Evolutionary conservation across 2,113 vertebrate genomes (phyloP).

Genomic region (Tor tambroides): DNA sequence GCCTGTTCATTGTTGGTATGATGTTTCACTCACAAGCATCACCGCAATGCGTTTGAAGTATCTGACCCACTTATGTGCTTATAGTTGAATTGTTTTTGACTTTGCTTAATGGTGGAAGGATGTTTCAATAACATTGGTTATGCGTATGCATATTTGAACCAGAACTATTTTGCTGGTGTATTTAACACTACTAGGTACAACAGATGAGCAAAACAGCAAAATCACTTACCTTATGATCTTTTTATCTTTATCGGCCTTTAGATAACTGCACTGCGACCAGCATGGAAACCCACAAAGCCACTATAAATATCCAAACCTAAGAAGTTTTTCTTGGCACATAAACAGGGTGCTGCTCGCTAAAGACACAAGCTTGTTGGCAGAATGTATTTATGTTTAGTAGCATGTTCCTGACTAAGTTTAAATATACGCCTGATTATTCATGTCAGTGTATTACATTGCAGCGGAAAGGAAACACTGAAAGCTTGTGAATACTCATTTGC

Average conservation of each 20-base stretch:
- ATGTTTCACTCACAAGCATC: conserved; percentile 45
- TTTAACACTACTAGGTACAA: background rate
- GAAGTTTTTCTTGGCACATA: conserved; percentile 61
- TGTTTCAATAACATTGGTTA: conserved; percentile 13
- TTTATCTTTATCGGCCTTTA: background rate
- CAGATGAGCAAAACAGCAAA: background rate
- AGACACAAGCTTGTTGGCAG: conserved; percentile 49
- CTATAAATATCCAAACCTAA: conserved; percentile 59
- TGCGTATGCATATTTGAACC: background rate
- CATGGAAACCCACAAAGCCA: conserved; percentile 47
- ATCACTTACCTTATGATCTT: background rate
- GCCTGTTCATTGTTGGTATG: conserved; percentile 48
- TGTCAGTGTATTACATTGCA: background rate
- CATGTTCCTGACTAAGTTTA: conserved; percentile 61
- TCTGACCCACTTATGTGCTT: conserved; percentile 13
- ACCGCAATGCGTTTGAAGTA: conserved; percentile 39
- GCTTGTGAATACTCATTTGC: background rate
- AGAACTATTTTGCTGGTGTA: background rate
- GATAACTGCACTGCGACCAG: background rate
- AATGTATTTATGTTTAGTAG: conserved; percentile 55
- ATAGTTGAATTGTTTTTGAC: conserved; percentile 36
- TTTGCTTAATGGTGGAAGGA: conserved; percentile 25
- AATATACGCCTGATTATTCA: background rate
- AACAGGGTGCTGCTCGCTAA: conserved; percentile 48
- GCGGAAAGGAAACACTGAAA: background rate